These are phyloP conservation scores for Nomada fucata DNA, from an alignment of 2,888 invertebrate species.

Conservation along the genomic window DNA sequence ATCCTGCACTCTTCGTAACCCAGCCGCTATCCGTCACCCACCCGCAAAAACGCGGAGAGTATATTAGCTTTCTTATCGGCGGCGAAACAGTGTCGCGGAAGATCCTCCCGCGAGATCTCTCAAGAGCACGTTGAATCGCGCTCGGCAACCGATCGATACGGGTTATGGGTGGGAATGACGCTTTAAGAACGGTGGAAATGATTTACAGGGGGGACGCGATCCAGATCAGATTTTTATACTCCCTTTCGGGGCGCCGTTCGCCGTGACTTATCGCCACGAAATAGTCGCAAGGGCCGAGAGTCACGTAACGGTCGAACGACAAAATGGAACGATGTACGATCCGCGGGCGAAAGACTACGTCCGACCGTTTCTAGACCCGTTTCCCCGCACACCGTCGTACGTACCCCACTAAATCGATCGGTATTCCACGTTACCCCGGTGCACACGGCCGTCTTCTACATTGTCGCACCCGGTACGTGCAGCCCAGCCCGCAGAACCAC, in stretches of 20 bases:
- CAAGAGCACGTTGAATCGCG: constrained; percentile 2
- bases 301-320: constrained; percentile 58
- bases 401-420: background rate
- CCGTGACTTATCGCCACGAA: constrained; percentile 56
- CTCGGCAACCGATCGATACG: constrained; percentile 26
- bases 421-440: background rate
- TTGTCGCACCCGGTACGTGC: constrained; percentile 39
- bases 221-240: constrained; percentile 52
- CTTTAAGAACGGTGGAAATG: constrained; percentile 31
- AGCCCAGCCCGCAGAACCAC: background rate
- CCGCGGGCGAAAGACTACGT: constrained; percentile 25
- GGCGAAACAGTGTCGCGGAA: constrained; percentile 27
- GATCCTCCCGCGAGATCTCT: constrained; percentile 17
- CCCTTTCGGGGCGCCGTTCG: constrained; percentile 21
- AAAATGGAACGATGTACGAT: constrained; percentile 66
- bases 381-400: constrained; percentile 12
- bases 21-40: background rate
- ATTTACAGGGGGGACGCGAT: constrained; percentile 41
- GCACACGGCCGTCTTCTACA: constrained; percentile 31
- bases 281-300: constrained; percentile 48
- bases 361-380: constrained; percentile 11
- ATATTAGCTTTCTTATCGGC: constrained; percentile 53
- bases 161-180: constrained; percentile 44
- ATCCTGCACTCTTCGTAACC: background rate
- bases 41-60: constrained; percentile 16